Evolutionary conservation across 1,140 invertebrate genomes (phyloP).

Genomic region (Macrostomum lignano): DNA sequence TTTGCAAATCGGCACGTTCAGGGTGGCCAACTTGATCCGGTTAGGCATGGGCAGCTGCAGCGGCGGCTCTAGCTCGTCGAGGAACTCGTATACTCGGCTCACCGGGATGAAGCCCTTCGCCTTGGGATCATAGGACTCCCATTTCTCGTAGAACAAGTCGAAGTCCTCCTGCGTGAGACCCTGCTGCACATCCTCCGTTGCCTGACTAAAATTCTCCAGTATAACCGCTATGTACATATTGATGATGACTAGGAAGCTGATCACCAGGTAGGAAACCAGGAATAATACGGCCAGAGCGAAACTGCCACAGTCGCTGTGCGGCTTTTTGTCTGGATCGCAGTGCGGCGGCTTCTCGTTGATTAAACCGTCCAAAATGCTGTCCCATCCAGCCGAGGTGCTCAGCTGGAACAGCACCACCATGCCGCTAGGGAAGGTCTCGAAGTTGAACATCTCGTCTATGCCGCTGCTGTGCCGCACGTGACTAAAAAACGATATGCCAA

Average conservation of each 20-base stretch:
- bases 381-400: constrained; percentile 75
- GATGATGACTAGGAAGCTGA: constrained; percentile 86
- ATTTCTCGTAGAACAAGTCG: constrained; percentile 97
- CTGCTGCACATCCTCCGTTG: constrained; percentile 89
- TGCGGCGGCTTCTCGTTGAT: constrained; percentile 51
- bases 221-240: constrained; percentile 99
- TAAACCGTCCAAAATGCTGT: constrained; percentile 67
- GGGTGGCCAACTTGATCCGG: constrained; percentile 87
- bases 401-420: constrained; percentile 71
- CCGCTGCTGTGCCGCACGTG: constrained; percentile 54
- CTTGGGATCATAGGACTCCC: constrained; percentile 88
- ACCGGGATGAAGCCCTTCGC: constrained; percentile 84
- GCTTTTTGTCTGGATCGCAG: constrained; percentile 36
- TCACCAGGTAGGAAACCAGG: constrained; percentile 73
- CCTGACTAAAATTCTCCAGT: constrained; percentile 87
- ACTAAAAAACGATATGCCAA: constrained; percentile 75
- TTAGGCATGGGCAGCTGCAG: constrained; percentile 73
- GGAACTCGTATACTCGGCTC: constrained; percentile 64
- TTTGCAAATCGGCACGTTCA: constrained; percentile 92
- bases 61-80: constrained; percentile 40
- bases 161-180: constrained; percentile 84
- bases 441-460: constrained; percentile 43
- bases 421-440: constrained; percentile 60
- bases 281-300: constrained; percentile 70
- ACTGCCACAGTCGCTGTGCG: constrained; percentile 55